These are phyloP conservation scores for Pachypeltis micranthus DNA, from an alignment of 1,140 invertebrate species.

Conservation along the genomic window DNA sequence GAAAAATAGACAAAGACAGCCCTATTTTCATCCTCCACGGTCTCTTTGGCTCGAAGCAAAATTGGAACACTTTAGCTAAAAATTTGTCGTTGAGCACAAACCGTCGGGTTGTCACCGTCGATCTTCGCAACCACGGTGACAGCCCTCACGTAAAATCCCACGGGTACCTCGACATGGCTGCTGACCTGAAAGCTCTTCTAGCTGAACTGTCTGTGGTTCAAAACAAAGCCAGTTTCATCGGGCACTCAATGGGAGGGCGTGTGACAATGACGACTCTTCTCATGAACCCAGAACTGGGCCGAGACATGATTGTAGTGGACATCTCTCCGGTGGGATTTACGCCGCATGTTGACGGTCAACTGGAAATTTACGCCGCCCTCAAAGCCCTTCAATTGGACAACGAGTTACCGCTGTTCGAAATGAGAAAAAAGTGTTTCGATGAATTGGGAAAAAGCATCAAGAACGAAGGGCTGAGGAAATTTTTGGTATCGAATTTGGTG, in stretches of 20 bases:
- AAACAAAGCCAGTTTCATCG: conserved; percentile 53
- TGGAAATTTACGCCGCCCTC: conserved; percentile 53
- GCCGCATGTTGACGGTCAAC: conserved; percentile 49
- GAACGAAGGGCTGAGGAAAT: conserved; percentile 42
- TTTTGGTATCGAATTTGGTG: conserved; percentile 62
- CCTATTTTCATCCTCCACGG: conserved; percentile 77
- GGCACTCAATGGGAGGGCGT: conserved; percentile 87
- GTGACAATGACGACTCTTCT: conserved; percentile 68
- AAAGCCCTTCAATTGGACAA: conserved; percentile 42
- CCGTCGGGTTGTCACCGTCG: conserved; percentile 59
- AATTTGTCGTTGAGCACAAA: conserved; percentile 49
- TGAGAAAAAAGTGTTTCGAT: conserved; percentile 44
- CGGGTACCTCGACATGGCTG: conserved; percentile 55
- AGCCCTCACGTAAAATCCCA: conserved; percentile 63
- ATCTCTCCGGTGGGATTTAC: conserved; percentile 61
- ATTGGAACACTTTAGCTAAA: conserved; percentile 71
- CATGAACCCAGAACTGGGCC: conserved; percentile 52
- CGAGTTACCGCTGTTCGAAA: conserved; percentile 48
- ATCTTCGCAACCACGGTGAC: conserved; percentile 83
- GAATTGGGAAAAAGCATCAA: conserved; percentile 35
- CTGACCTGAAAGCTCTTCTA: conserved; percentile 56
- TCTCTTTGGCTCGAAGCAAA: conserved; percentile 69
- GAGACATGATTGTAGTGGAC: conserved; percentile 70
- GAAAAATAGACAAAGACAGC: conserved; percentile 4
- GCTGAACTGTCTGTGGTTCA: conserved; percentile 46